These are phyloP conservation scores for Melanotus villosus DNA, from an alignment of 2,888 invertebrate genomes.

Conservation along the genomic window DNA sequence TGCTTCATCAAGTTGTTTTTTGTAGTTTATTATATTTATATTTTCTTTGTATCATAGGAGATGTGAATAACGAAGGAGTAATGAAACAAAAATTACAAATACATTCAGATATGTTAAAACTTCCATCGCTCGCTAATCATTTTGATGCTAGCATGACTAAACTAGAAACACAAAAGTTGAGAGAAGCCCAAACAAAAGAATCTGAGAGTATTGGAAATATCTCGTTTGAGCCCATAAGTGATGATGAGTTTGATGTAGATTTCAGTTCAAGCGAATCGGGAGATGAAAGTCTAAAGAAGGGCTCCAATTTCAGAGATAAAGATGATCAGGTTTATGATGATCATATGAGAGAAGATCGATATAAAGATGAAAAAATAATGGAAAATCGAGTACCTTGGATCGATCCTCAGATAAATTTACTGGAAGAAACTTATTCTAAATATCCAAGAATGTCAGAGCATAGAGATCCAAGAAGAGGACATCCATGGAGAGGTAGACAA, in stretches of 20 bases:
- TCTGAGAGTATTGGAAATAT: conserved; percentile 69
- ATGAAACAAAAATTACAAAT: conserved; percentile 58
- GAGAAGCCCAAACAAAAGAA: conserved; percentile 82
- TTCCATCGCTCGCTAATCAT: conserved; percentile 8
- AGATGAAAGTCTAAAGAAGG: conserved; percentile 2
- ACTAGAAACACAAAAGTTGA: conserved; percentile 82
- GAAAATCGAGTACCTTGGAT: conserved; percentile 69
- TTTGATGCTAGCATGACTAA: conserved; percentile 68
- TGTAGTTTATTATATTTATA: too few species aligned
- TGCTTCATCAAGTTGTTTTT: too few species aligned
- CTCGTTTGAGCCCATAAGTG: conserved; percentile 65
- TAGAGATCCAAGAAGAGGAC: conserved; percentile 44
- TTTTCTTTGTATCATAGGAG: too few species aligned
- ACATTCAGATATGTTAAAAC: conserved; percentile 70
- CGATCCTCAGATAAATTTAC: conserved; percentile 63
- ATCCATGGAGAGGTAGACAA: conserved; percentile 46
- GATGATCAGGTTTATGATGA: not conserved
- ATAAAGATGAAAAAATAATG: not conserved
- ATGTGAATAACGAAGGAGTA: conserved; percentile 7
- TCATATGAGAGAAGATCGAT: not conserved
- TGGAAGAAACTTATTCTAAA: conserved; percentile 48
- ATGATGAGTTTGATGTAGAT: conserved; percentile 63
- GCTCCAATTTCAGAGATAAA: not conserved
- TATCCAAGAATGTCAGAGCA: conserved; percentile 35
- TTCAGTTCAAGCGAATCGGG: conserved; percentile 52